These are phyloP conservation scores for Jacana jacana DNA, from an alignment of 2,113 vertebrate genomes.

Conservation along the genomic window DNA sequence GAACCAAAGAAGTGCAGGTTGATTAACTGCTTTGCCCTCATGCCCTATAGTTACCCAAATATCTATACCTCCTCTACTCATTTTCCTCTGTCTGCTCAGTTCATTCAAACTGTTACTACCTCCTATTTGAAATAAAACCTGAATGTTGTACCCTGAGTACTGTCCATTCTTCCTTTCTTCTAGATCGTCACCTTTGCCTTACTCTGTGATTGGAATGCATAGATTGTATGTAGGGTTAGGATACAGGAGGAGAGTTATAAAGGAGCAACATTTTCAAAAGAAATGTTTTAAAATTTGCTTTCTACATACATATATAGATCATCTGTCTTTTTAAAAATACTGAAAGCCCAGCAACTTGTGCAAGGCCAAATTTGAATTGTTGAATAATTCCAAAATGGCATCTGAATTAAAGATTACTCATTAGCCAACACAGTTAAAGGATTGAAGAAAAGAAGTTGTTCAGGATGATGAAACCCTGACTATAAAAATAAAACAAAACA, in stretches of 20 bases:
- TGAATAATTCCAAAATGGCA: background rate
- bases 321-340: background rate
- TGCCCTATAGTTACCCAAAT: background rate
- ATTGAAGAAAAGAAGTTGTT: background rate
- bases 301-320: background rate
- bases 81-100: background rate
- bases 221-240: background rate
- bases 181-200: background rate
- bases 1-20: background rate
- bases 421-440: background rate
- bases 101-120: background rate
- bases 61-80: background rate
- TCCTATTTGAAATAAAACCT: background rate
- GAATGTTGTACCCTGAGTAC: background rate
- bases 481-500: background rate
- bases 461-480: background rate
- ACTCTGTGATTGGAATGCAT: background rate
- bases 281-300: background rate
- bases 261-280: background rate
- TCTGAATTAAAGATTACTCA: background rate
- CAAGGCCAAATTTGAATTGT: background rate
- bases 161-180: background rate
- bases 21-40: background rate
- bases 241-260: background rate
- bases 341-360: background rate